Evolutionary conservation across 1,140 invertebrate genomes (phyloP), one percentile per base, ranked within the genome.

Genomic region (Zaprionus nigranus): DNA sequence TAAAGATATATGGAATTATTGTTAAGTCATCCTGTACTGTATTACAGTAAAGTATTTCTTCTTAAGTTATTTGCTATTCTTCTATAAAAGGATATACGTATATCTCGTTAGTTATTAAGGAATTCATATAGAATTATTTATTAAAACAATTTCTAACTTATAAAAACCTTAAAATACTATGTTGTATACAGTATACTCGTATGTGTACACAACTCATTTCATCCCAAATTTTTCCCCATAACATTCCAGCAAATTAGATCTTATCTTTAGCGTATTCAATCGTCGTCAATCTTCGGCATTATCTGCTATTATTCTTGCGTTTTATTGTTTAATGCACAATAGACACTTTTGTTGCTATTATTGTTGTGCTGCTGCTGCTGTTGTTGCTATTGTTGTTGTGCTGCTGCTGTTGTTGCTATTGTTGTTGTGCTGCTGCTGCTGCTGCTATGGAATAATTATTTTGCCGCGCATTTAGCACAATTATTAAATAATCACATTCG

Each of bases 401-500:
- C 12, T 38, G 28, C 30, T 53, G 63, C 30, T 53, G 63, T 63
- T 68, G 30, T 43, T 68, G 51, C 4, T 34, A n/a, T 53, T 69
- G 60, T 53, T 56, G 22, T 59, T 62, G 38, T 34, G 46, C 12
- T 38, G 28, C 30, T 53, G 63, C 30, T 53, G 63, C 28, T 49
- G 28, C 30, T 53, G 63, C 28, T 49, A 30, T 82, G 62, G 53
- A 80, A 75, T 81, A 75, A 87, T 88, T 87, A 88, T 88, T 76
- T 81, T 88, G 71, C 81, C 84, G 81, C 85, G 78, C 78, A 88
- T 88, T 83, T 87, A 78, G 81, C 84, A 87, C 84, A 88, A 88
- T 90, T 88, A 90, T 88, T 88, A 79, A 88, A 88, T 88, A 88
- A 88, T 88, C 84, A 66, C 81, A 88, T 81, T 84, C 80, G 77